These are phyloP conservation scores for Pluvialis apricaria DNA, from an alignment of 2,113 vertebrate genomes.

Conservation along the genomic window DNA sequence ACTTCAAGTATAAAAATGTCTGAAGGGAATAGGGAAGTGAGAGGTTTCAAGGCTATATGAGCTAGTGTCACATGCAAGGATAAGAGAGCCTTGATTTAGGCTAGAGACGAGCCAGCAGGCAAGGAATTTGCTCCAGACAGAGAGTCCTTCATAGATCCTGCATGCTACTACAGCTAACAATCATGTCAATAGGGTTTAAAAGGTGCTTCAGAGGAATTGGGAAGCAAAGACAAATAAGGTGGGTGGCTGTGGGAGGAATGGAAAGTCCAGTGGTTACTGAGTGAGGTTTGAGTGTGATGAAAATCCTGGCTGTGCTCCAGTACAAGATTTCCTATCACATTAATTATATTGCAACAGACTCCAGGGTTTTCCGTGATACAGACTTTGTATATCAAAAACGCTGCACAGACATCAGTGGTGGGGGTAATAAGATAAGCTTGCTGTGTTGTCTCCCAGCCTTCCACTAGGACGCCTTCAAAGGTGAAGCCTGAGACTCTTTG, in stretches of 20 bases:
- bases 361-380: constrained; percentile 17
- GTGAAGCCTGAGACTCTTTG: background rate
- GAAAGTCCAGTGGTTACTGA: constrained; percentile 56
- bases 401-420: background rate
- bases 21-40: background rate
- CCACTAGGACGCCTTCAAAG: background rate
- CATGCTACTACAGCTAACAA: background rate
- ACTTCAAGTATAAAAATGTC: background rate
- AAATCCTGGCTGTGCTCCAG: constrained; percentile 55
- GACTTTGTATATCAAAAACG: background rate
- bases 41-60: constrained; percentile 12
- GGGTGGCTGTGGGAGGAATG: constrained; percentile 41
- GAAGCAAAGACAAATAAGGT: constrained; percentile 56
- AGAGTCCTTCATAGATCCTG: background rate
- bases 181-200: constrained; percentile 49
- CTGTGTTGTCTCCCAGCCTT: background rate
- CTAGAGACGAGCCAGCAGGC: background rate
- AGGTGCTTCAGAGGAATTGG: constrained; percentile 29
- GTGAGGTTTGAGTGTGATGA: constrained; percentile 61
- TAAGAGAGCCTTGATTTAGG: constrained; percentile 12
- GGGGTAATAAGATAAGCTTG: background rate
- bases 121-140: constrained; percentile 27
- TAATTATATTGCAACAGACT: constrained; percentile 25
- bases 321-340: constrained; percentile 45
- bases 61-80: background rate